Conservation (phyloP, 2,113 vertebrate species). For the Cynopterus brachyotis region DNA sequence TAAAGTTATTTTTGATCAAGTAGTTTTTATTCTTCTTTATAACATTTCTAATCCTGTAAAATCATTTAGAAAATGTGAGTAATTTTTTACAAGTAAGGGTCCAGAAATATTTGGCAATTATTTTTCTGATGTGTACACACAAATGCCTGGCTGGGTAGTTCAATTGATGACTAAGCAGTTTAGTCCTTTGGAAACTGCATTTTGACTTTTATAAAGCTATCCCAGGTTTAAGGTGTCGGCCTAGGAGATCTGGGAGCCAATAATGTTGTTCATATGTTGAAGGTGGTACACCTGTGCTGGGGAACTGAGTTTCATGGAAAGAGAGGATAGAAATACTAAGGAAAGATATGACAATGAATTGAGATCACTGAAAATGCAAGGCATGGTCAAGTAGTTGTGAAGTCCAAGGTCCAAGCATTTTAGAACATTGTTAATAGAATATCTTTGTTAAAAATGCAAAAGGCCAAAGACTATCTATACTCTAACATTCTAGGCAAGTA, state of each 20-base stretch:
- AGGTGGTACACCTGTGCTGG: neutral
- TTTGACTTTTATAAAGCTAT: neutral
- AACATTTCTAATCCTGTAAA: neutral
- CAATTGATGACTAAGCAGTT: neutral
- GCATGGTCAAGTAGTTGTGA: neutral
- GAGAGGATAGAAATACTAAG: neutral
- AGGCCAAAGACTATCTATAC: neutral
- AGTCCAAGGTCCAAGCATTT: neutral
- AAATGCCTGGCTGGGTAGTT: neutral
- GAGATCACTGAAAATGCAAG: neutral
- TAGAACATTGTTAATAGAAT: neutral
- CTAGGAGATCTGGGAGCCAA: neutral
- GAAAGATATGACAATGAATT: neutral
- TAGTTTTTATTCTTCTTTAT: neutral
- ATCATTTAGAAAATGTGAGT: neutral
- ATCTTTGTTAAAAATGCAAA: neutral
- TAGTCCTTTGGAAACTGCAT: neutral
- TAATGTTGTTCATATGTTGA: neutral
- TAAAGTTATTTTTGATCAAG: neutral
- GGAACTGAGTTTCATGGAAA: neutral
- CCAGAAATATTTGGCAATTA: neutral
- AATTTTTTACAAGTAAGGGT: neutral
- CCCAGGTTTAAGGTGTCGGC: accelerated
- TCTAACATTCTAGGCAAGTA: neutral
- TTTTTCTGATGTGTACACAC: neutral